Evolutionary conservation across 2,113 vertebrate genomes (phyloP).

Genomic region (Myotis yumanensis): DNA sequence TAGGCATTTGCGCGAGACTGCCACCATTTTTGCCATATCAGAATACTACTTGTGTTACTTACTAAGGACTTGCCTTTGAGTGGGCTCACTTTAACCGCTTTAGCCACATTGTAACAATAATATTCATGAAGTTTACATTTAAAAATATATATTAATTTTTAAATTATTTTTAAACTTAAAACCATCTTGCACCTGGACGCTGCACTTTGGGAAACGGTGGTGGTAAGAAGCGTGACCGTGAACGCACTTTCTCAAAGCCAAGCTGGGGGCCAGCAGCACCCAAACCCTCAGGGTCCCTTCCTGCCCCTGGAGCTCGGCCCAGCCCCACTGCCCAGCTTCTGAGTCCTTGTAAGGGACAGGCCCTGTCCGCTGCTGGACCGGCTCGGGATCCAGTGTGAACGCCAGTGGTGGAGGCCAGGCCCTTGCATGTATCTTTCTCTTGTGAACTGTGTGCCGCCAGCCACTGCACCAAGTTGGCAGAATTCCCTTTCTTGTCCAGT

Average conservation of each 20-base stretch:
- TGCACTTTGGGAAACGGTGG: background rate
- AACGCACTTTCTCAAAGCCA: background rate
- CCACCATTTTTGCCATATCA: background rate
- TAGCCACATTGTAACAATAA: background rate
- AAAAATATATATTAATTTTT: background rate
- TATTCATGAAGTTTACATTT: background rate
- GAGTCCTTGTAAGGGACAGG: background rate
- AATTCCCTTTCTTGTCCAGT: slow-evolving; percentile 71
- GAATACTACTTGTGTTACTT: background rate
- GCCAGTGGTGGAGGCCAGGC: background rate
- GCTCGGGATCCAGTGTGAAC: background rate
- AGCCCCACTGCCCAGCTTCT: background rate
- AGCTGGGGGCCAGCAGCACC: background rate
- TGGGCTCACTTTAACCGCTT: background rate
- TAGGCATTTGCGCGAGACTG: background rate
- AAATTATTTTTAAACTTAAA: background rate
- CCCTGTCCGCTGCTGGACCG: background rate
- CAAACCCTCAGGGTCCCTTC: background rate
- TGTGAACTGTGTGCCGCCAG: background rate
- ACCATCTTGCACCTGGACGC: background rate
- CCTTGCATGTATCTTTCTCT: background rate
- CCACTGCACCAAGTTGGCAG: slow-evolving; percentile 3
- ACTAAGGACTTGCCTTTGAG: background rate
- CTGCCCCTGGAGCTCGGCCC: background rate
- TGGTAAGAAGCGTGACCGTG: background rate